Conservation (phyloP, 2,888 invertebrate species). For the Aquatica leii region DNA sequence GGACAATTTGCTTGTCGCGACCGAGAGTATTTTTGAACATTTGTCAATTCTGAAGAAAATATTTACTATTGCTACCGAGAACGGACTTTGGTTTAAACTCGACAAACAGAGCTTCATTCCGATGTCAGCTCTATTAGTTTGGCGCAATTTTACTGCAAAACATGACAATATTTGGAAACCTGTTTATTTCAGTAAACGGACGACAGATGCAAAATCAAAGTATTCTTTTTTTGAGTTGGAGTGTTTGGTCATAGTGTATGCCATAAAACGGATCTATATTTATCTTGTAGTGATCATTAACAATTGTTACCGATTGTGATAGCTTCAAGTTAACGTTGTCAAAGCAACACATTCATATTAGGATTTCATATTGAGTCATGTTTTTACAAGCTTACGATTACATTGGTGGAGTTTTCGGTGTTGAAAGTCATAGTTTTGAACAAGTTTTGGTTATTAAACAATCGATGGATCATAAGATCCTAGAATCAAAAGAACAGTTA, state of each 20-base stretch:
- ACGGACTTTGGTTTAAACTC: too few relatives aligned
- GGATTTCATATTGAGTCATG: conserved; percentile 22
- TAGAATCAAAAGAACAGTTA: conserved; percentile 34
- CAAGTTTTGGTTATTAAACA: conserved; percentile 38
- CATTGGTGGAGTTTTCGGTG: conserved; percentile 20
- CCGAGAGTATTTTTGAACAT: too few relatives aligned
- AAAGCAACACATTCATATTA: conserved; percentile 46
- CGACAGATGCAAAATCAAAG: conserved; percentile 44
- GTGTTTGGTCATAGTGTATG: conserved; percentile 43
- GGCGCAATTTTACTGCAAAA: conserved; percentile 49
- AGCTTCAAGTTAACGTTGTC: conserved; percentile 43
- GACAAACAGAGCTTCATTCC: conserved; percentile 51
- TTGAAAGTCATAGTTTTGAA: conserved; percentile 43
- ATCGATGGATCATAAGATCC: conserved; percentile 41
- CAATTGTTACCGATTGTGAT: conserved; percentile 46
- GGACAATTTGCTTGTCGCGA: too few relatives aligned
- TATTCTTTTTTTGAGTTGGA: conserved; percentile 50
- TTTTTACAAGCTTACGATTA: conserved; percentile 23
- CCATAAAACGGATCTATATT: conserved; percentile 41
- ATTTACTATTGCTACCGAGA: too few relatives aligned
- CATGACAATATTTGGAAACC: conserved; percentile 44
- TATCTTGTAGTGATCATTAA: conserved; percentile 46
- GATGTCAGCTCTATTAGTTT: conserved; percentile 49
- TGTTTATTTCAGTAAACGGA: conserved; percentile 48
- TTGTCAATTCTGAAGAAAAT: too few relatives aligned